phyloP scores from a whole-genome alignment of 2,797 vertebrate genomes.

The Podargus strigoides region DNA sequence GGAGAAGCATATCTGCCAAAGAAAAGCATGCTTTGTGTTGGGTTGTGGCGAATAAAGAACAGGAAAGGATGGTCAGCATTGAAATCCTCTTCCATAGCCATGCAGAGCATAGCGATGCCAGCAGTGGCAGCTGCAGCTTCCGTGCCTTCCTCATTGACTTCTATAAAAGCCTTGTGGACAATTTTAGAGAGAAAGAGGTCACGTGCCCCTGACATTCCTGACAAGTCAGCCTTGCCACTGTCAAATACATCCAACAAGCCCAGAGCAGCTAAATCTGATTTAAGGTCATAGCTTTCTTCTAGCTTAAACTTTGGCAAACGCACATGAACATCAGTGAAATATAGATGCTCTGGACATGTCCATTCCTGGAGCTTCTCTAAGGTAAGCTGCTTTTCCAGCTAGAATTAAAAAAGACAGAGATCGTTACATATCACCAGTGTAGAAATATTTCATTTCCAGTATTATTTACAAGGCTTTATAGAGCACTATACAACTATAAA shows the following conservation, averaged over 20 bases:
- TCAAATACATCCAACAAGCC: constrained; percentile 85
- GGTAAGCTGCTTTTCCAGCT: constrained; percentile 86
- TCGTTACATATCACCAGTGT: background rate
- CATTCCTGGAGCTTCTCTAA: constrained; percentile 83
- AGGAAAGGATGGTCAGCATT: constrained; percentile 89
- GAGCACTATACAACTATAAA: background rate
- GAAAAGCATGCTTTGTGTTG: constrained; percentile 84
- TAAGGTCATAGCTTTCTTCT: constrained; percentile 84
- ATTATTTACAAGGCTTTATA: background rate
- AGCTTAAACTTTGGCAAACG: constrained; percentile 89
- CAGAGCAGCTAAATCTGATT: constrained; percentile 72
- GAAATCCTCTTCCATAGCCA: constrained; percentile 78
- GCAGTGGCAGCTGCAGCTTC: constrained; percentile 90
- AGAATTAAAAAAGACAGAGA: constrained; percentile 36
- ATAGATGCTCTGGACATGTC: constrained; percentile 79
- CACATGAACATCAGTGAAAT: constrained; percentile 71
- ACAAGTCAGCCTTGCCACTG: constrained; percentile 79
- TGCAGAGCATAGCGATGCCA: constrained; percentile 49
- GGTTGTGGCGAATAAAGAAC: constrained; percentile 88
- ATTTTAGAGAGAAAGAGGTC: constrained; percentile 86
- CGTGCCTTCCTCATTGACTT: constrained; percentile 94
- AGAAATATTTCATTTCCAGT: background rate
- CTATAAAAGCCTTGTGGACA: constrained; percentile 89
- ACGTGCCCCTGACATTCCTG: constrained; percentile 80
- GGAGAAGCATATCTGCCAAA: constrained; percentile 83